Evolutionary conservation across 2,797 vertebrate genomes (phyloP).

Genomic region (Eremophila alpestris): DNA sequence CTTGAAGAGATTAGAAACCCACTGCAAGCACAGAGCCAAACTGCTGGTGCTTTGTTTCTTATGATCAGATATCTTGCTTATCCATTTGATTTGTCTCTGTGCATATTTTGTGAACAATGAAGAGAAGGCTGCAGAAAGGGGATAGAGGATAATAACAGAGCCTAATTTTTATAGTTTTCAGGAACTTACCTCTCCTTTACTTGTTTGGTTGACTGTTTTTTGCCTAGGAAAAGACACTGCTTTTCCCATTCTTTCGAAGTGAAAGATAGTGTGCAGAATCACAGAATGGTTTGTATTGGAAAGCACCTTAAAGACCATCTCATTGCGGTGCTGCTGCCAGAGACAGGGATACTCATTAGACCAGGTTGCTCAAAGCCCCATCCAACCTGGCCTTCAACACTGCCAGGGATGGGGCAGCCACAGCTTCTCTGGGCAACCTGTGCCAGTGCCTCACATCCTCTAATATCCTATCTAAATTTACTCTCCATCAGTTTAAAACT

Average conservation of each 20-base stretch:
- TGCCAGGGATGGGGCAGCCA: background rate
- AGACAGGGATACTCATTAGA: background rate
- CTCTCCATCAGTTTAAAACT: background rate
- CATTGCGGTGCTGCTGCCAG: background rate
- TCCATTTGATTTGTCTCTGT: constrained; percentile 36
- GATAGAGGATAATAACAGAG: background rate
- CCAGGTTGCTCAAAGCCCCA: background rate
- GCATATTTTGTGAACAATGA: constrained; percentile 36
- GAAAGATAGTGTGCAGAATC: background rate
- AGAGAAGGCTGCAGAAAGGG: background rate
- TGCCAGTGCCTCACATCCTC: background rate
- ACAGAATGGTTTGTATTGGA: background rate
- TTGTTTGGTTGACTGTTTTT: background rate
- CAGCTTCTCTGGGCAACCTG: background rate
- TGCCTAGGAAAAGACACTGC: background rate
- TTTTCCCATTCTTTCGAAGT: background rate
- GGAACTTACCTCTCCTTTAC: background rate
- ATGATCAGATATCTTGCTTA: constrained; percentile 13
- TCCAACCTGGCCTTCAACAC: background rate
- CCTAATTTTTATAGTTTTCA: background rate
- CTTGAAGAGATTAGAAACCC: background rate
- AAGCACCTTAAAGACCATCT: background rate
- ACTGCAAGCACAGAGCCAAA: background rate
- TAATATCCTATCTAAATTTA: background rate
- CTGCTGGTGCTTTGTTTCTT: background rate